Evolutionary conservation across 92 coral and sea anemone genomes (phyloP).

Genomic region (Epizoanthus scotinus): DNA sequence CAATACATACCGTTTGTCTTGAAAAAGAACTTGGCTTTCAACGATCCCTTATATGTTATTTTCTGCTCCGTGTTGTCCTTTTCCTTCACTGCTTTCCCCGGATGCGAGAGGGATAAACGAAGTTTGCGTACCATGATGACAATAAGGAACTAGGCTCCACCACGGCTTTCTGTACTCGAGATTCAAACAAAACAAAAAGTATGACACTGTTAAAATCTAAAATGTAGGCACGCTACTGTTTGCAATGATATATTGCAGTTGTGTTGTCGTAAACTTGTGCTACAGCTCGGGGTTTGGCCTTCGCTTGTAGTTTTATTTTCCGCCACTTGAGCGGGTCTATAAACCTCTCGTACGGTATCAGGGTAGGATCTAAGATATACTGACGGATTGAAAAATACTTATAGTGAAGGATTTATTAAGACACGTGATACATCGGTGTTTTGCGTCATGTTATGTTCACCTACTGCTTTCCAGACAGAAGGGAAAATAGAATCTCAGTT

Average conservation of each 20-base stretch:
- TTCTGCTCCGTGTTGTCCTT: conserved; percentile 12
- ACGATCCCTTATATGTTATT: conserved; percentile 28
- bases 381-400: no score
- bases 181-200: conserved; percentile 1
- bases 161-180: background rate
- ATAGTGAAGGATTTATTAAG: background rate
- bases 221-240: background rate
- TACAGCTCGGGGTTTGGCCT: background rate
- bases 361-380: no score
- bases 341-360: no score
- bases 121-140: conserved; percentile 30
- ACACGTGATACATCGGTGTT: background rate
- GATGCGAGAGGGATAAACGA: conserved; percentile 29
- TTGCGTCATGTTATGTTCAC: background rate
- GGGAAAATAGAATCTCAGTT: no score
- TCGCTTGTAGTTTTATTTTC: no score
- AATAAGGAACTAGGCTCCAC: background rate
- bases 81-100: conserved; percentile 2
- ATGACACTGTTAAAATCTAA: background rate
- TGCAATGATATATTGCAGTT: background rate
- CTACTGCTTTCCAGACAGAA: no score
- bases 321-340: no score
- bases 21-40: conserved; percentile 11
- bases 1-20: conserved; percentile 14
- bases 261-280: background rate